Evolutionary conservation across 2,797 vertebrate genomes (phyloP).

Genomic region (Gallinago solitaria): DNA sequence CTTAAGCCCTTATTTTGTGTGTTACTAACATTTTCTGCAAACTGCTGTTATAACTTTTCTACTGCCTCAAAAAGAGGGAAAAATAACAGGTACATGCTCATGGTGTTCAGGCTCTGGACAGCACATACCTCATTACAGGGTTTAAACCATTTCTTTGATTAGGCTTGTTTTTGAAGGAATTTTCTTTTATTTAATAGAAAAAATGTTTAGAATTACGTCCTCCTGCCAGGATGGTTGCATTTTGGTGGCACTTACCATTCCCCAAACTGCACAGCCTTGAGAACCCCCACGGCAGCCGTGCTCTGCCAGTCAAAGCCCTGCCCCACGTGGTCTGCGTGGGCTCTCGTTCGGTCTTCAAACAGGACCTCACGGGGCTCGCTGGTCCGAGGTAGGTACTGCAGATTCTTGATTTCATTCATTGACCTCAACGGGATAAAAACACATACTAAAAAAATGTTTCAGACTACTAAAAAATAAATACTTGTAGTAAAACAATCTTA

Average conservation of each 20-base stretch:
- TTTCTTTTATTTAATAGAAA: neutral
- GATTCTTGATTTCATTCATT: slow-evolving; percentile 98
- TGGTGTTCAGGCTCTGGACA: neutral
- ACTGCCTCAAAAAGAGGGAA: neutral
- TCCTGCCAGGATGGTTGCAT: accelerated
- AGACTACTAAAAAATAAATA: neutral
- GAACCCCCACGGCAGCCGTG: slow-evolving; percentile 96
- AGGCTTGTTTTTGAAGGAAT: neutral
- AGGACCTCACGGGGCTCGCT: slow-evolving; percentile 96
- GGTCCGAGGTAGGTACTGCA: slow-evolving; percentile 95
- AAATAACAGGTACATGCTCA: accelerated
- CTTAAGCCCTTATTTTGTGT: neutral
- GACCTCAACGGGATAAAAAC: slow-evolving; percentile 76
- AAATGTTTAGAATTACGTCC: too few relatives aligned
- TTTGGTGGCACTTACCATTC: slow-evolving; percentile 84
- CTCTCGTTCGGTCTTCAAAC: slow-evolving; percentile 95
- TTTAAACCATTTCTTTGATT: neutral
- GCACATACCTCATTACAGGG: neutral
- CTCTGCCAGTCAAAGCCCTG: slow-evolving; percentile 99
- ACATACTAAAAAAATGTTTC: neutral
- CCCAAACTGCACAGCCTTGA: slow-evolving; percentile 97
- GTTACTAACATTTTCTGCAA: neutral
- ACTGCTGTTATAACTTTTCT: neutral
- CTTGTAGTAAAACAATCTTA: neutral
- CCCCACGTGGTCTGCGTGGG: slow-evolving; percentile 96